phyloP scores from a whole-genome alignment of 1,140 invertebrate species.

The Drosophila erecta region DNA sequence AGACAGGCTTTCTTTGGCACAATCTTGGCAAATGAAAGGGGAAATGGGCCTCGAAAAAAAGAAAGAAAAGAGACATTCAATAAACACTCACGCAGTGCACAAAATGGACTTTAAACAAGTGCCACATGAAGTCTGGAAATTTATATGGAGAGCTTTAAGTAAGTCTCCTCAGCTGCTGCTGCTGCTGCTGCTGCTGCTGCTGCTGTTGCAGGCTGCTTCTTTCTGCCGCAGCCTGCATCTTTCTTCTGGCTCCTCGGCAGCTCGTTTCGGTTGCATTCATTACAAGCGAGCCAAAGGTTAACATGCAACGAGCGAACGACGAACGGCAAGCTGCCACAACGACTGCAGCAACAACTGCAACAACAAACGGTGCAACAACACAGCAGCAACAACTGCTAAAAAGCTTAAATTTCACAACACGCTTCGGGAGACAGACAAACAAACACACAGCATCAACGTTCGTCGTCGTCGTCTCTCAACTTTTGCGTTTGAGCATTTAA shows the following conservation, averaged over 20 bases:
- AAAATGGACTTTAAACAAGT: constrained; percentile 82
- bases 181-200: too few relatives aligned
- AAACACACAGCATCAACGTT: constrained; percentile 54
- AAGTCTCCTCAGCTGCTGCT: constrained; percentile 64
- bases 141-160: constrained; percentile 78
- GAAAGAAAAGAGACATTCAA: constrained; percentile 60
- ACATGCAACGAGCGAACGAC: constrained; percentile 73
- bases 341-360: constrained; percentile 9
- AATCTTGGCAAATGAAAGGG: not conserved
- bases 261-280: constrained; percentile 74
- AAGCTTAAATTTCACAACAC: constrained; percentile 83
- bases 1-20: constrained; percentile 19
- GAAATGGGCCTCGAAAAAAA: not conserved
- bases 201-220: too few relatives aligned
- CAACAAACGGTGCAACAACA: constrained; percentile 18
- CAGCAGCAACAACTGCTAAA: constrained; percentile 75
- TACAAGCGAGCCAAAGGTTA: constrained; percentile 81
- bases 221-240: constrained; percentile 3
- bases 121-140: constrained; percentile 75
- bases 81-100: constrained; percentile 79
- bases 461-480: constrained; percentile 65
- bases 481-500: constrained; percentile 85
- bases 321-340: constrained; percentile 33
- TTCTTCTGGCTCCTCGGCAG: constrained; percentile 35
- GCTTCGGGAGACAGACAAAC: constrained; percentile 46